Base-by-base conservation (phyloP, 2,797 vertebrate genomes). In the Karalla daura region DNA sequence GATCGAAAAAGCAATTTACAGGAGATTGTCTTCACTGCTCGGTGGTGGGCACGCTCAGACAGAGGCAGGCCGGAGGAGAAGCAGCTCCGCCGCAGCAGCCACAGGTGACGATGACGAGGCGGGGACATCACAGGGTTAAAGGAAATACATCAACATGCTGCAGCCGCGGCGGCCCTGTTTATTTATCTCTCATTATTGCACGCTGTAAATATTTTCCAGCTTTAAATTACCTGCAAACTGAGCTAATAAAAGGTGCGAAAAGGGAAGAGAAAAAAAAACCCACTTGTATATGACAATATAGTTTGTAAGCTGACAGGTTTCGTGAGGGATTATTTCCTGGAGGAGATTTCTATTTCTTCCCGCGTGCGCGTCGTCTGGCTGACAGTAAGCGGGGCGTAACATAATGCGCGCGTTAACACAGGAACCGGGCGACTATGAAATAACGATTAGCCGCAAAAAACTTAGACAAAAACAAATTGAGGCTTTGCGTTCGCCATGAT, bases 1-100 rank as follows among this genome's bases (percentile, higher is more conserved):
- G 78, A 91, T 91, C 68, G 73, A 88, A 89, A 86, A 91, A 81
- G 86, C 86, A 86, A 88, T 90, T 91, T 92, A 74, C 80, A 72
- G 78, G 70, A 83, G 87, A 86, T 72, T 81, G 79, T 87, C 78
- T 78, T 76, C 67, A 52, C 80, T 64, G 70, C 70, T 64, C 56
- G 35, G 70, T 46, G 61, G 66, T 81, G 70, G 70, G 58, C 46
- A 72, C 62, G 74, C 41, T 66, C 60, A 74, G 47, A 76, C 61
- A 46, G 61, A 76, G 40, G 65, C 28, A 56, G 58, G 65, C 43
- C 63, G 8, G 3, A 70, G 41, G 20, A 74, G 32, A 45, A 46
- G 40, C 44, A 75, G 40, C 36, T 25, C 17, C 32, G 63, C 59
- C 39, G 51, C 45, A 61, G 51, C 45, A 61, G 30, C 60, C 54